Evolutionary conservation across 2,888 invertebrate genomes (phyloP).

Genomic region (Brachylomia viminalis): DNA sequence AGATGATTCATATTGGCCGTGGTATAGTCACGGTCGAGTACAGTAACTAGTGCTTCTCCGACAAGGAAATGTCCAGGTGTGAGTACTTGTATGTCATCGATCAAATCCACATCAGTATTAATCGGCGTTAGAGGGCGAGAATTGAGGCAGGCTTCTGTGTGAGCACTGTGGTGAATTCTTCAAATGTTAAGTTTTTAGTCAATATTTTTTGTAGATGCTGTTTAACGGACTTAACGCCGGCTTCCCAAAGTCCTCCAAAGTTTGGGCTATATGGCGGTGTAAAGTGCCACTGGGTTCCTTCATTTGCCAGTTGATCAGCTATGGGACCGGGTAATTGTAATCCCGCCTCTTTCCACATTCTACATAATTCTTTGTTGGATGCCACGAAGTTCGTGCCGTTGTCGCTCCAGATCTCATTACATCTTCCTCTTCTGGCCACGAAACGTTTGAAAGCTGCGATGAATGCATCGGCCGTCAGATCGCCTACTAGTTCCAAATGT

Average conservation of each 20-base stretch:
- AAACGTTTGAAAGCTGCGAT: conserved; percentile 12
- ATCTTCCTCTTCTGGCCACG: conserved; percentile 3
- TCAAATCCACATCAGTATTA: conserved; percentile 17
- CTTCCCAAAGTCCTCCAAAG: conserved; percentile 37
- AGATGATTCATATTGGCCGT: conserved; percentile 19
- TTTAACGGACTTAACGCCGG: conserved; percentile 51
- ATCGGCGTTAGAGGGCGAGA: conserved; percentile 29
- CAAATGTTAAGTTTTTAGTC: conserved; percentile 26
- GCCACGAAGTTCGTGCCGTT: conserved; percentile 8
- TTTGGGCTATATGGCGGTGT: conserved; percentile 56
- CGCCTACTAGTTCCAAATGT: conserved; percentile 64
- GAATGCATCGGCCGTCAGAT: conserved; percentile 3
- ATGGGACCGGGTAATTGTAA: conserved; percentile 1
- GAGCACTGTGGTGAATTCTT: conserved; percentile 31
- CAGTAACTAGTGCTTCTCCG: conserved; percentile 53
- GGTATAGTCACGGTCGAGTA: conserved; percentile 19
- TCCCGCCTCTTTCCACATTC: conserved; percentile 8
- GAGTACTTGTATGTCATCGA: conserved; percentile 43
- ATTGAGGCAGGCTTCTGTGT: conserved; percentile 17
- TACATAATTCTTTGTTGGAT: conserved; percentile 7
- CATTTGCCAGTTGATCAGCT: conserved; percentile 19
- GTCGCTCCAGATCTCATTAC: conserved; percentile 8
- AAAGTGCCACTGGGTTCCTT: conserved; percentile 64
- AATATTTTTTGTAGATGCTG: conserved; percentile 40
- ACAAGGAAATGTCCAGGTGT: conserved; percentile 68